phyloP scores from a whole-genome alignment of 2,797 vertebrate species.

The Merluccius polli region DNA sequence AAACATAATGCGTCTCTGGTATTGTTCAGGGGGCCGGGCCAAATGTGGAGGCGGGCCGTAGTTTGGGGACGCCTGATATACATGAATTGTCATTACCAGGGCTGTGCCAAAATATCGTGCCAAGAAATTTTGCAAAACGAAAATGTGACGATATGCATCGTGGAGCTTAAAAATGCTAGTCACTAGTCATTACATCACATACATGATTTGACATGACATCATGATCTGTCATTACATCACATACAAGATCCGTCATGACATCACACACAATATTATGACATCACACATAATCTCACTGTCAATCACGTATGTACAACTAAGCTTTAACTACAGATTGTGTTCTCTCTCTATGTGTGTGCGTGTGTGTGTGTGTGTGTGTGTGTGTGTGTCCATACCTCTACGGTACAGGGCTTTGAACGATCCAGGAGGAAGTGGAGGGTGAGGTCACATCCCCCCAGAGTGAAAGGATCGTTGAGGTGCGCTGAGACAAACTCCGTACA shows the following conservation, averaged over 20 bases:
- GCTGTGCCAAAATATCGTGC: too few species aligned
- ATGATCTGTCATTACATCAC: not conserved
- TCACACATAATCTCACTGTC: not conserved
- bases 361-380: not conserved
- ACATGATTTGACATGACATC: not conserved
- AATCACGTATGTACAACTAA: not conserved
- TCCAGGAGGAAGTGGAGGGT: not conserved
- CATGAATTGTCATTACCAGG: too few species aligned
- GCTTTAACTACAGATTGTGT: not conserved
- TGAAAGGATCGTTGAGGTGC: not conserved
- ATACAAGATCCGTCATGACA: not conserved
- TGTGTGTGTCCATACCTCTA: not conserved
- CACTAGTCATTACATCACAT: not conserved
- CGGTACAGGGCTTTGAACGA: not conserved
- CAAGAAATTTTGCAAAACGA: too few species aligned
- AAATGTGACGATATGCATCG: too few species aligned
- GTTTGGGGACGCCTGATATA: too few species aligned
- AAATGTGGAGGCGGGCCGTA: too few species aligned
- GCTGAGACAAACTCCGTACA: not conserved
- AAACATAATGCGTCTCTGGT: too few species aligned
- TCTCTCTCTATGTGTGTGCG: too few species aligned
- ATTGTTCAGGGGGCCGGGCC: too few species aligned
- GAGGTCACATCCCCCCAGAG: not conserved
- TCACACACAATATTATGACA: not conserved
- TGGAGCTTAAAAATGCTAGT: too few species aligned